Conservation (phyloP, 2,113 vertebrate species). For the Rostratula benghalensis region DNA sequence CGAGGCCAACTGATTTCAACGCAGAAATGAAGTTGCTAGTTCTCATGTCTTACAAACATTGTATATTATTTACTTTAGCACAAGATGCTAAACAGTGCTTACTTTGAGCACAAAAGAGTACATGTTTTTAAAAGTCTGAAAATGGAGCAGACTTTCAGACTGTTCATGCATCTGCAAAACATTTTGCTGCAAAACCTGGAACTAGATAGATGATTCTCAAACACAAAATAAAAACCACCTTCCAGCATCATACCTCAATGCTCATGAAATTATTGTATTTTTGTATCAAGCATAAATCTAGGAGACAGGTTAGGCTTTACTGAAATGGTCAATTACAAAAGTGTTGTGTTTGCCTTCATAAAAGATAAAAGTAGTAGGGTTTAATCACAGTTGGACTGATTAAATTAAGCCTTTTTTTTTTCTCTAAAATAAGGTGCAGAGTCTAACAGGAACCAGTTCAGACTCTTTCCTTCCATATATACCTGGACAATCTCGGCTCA, state of each 20-base stretch:
- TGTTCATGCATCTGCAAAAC: background rate
- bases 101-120: background rate
- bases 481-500: background rate
- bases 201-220: background rate
- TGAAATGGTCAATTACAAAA: background rate
- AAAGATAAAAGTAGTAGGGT: background rate
- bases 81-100: background rate
- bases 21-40: background rate
- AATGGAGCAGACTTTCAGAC: background rate
- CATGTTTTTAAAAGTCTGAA: background rate
- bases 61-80: background rate
- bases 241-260: background rate
- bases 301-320: background rate
- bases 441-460: background rate
- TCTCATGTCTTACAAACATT: background rate
- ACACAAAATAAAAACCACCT: background rate
- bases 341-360: background rate
- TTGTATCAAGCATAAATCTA: background rate
- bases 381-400: constrained; percentile 17
- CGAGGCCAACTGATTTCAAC: background rate
- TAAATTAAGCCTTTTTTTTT: background rate
- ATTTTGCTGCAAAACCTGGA: constrained; percentile 1
- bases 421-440: background rate
- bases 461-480: background rate
- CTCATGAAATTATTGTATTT: background rate